A percentile compares a stretch with the other conserved stretches of the same genome.
Evolutionary conservation across 2,113 vertebrate species (phyloP).

Genomic region (Barbus barbus): DNA sequence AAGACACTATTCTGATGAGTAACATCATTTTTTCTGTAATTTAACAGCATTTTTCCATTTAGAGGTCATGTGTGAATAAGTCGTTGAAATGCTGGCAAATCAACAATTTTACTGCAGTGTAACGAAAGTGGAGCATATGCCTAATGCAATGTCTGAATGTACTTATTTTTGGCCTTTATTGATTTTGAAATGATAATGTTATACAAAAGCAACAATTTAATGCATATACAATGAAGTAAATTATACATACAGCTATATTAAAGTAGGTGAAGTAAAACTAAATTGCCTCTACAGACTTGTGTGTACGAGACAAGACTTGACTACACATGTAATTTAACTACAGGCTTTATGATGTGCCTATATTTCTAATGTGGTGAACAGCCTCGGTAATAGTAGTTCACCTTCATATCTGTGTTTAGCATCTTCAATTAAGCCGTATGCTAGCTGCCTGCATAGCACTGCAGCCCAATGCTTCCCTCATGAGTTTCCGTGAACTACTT

Average conservation of each 20-base stretch:
- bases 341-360: background rate
- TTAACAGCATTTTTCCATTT: background rate
- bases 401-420: constrained; percentile 11
- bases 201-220: background rate
- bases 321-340: background rate
- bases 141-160: background rate
- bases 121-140: background rate
- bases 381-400: constrained; percentile 10
- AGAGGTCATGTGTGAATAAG: background rate
- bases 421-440: constrained; percentile 1
- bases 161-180: background rate
- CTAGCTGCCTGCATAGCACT: background rate
- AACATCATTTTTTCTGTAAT: background rate
- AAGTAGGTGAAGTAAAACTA: background rate
- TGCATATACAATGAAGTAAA: background rate
- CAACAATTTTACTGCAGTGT: too few relatives aligned
- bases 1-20: background rate
- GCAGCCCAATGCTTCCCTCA: constrained; percentile 1
- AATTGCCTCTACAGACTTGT: background rate
- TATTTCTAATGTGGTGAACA: background rate
- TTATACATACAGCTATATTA: background rate
- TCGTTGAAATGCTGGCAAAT: too few relatives aligned
- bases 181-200: background rate
- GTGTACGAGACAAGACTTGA: background rate
- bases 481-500: constrained; percentile 8